Percentiles rank a stretch among this genome's conserved stretches.
These are phyloP conservation scores for Tricholaema leucomelas DNA, from an alignment of 2,113 vertebrate genomes.

Conservation along the genomic window DNA sequence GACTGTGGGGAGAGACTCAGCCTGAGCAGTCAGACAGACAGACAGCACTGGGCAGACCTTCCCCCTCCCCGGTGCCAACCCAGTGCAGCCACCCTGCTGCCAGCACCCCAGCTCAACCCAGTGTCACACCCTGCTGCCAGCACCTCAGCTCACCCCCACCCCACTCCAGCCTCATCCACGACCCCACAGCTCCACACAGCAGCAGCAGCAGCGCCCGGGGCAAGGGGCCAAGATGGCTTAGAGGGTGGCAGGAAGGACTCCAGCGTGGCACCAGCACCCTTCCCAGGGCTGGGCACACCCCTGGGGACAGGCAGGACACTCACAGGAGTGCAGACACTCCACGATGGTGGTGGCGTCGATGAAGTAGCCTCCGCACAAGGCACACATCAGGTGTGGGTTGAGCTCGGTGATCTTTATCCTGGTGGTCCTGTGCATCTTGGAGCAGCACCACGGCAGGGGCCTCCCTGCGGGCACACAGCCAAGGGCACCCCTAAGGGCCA, in stretches of 20 bases:
- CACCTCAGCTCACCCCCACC: not conserved
- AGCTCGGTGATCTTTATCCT: slow-evolving; percentile 82
- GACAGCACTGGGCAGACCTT: not conserved
- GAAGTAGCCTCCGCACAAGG: slow-evolving; percentile 92
- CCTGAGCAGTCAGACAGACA: not conserved
- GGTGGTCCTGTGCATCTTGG: slow-evolving; percentile 80
- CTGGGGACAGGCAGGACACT: slow-evolving; percentile 52
- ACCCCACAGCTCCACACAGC: accelerated
- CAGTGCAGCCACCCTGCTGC: not conserved
- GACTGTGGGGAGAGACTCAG: slow-evolving; percentile 67
- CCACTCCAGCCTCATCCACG: accelerated
- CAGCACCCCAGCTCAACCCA: not conserved
- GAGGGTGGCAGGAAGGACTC: accelerated
- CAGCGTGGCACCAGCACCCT: accelerated
- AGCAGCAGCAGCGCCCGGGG: accelerated
- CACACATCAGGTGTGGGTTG: slow-evolving; percentile 85
- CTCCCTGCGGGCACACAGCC: slow-evolving; percentile 25
- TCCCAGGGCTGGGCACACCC: not conserved
- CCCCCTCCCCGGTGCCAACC: not conserved
- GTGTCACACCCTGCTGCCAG: not conserved
- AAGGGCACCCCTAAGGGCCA: accelerated
- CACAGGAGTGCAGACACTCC: slow-evolving; percentile 96
- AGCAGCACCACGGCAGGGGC: slow-evolving; percentile 53
- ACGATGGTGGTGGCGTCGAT: slow-evolving; percentile 94
- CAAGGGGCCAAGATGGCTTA: not conserved